Percentiles rank a stretch among this genome's conserved stretches.
These are phyloP conservation scores for Fratercula arctica DNA, from an alignment of 2,797 vertebrate species.

Conservation along the genomic window DNA sequence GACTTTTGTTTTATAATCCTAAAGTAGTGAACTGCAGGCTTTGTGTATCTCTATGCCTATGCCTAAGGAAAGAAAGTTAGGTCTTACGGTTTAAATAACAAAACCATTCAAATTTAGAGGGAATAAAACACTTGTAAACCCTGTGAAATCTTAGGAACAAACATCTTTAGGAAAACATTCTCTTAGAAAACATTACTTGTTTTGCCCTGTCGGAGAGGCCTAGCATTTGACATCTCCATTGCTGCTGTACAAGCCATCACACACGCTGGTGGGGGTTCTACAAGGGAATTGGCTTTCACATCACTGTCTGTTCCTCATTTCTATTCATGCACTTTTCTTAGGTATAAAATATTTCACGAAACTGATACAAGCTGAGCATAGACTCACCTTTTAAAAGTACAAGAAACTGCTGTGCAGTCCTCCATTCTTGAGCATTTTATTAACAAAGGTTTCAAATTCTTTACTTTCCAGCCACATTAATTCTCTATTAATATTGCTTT, in stretches of 20 bases:
- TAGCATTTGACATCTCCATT: neutral
- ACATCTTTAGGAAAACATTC: neutral
- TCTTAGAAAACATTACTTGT: neutral
- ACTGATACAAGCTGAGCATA: neutral
- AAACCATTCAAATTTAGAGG: neutral
- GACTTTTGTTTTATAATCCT: slow-evolving; percentile 61
- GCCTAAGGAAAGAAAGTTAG: slow-evolving; percentile 23
- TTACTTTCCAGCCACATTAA: neutral
- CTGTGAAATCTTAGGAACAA: neutral
- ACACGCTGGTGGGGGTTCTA: neutral
- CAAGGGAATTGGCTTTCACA: neutral
- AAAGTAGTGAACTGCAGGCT: slow-evolving; percentile 36
- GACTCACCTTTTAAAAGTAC: neutral
- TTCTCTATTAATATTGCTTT: neutral
- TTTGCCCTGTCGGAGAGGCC: neutral
- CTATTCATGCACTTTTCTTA: neutral
- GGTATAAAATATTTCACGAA: neutral
- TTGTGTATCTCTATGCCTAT: neutral
- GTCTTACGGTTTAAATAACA: neutral
- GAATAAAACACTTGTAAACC: neutral
- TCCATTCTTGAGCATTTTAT: neutral
- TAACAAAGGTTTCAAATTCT: neutral
- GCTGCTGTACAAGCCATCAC: neutral
- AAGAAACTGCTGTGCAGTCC: neutral
- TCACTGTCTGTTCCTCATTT: neutral